These are phyloP conservation scores for Galemys pyrenaicus DNA, from an alignment of 2,113 vertebrate genomes.

Conservation along the genomic window DNA sequence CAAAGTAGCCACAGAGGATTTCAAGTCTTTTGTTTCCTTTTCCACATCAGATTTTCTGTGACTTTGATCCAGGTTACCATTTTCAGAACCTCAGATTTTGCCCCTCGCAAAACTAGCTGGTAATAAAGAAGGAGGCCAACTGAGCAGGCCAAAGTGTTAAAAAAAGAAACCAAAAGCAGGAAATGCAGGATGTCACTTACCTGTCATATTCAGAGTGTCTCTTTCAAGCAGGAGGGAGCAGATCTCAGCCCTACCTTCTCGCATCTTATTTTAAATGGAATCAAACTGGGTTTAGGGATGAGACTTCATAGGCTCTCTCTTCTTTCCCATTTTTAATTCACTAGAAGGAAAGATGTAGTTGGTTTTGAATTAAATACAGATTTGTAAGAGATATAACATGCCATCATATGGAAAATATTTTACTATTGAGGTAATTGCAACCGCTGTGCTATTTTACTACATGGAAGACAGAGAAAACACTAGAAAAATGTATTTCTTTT, in stretches of 20 bases:
- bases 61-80: background rate
- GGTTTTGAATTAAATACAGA: constrained; percentile 55
- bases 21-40: background rate
- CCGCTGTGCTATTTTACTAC: background rate
- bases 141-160: background rate
- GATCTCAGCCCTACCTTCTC: background rate
- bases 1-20: background rate
- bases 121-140: background rate
- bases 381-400: constrained; percentile 39
- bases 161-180: background rate
- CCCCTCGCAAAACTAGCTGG: background rate
- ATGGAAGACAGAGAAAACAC: constrained; percentile 9
- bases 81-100: background rate
- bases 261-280: background rate
- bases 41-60: background rate
- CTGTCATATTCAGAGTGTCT: background rate
- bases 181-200: background rate
- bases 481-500: constrained; percentile 41
- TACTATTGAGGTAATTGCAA: constrained; percentile 26
- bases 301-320: background rate
- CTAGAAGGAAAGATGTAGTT: background rate
- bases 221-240: background rate
- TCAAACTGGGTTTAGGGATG: constrained; percentile 5
- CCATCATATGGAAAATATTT: background rate
- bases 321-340: constrained; percentile 30